Evolutionary conservation across 2,888 invertebrate genomes (phyloP).

Genomic region (Platycheirus rosarum): DNA sequence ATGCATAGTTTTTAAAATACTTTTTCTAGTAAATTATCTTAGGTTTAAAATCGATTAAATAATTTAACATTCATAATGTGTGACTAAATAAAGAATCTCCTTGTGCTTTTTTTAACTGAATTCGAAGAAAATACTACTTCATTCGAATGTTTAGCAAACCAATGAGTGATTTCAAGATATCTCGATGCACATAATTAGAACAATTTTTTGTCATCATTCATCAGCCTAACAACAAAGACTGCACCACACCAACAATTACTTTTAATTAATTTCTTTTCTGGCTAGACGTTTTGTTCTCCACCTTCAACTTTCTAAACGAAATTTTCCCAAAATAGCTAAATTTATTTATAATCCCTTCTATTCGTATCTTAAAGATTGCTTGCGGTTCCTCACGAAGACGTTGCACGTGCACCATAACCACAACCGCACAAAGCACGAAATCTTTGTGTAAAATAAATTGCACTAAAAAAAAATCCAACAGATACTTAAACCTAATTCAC

Average conservation of each 20-base stretch:
- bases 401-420: conserved; percentile 22
- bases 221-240: background rate
- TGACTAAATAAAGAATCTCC: too few species aligned
- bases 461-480: conserved; percentile 14
- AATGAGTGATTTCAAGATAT: too few species aligned
- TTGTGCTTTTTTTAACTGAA: too few species aligned
- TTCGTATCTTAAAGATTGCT: background rate
- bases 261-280: background rate
- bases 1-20: too few species aligned
- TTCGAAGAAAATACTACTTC: too few species aligned
- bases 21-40: too few species aligned
- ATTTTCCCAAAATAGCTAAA: background rate
- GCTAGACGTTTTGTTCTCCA: conserved; percentile 3
- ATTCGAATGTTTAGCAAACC: too few species aligned
- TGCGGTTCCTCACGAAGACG: background rate
- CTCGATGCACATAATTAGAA: too few species aligned
- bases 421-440: conserved; percentile 13
- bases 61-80: too few species aligned
- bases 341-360: background rate
- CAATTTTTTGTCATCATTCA: background rate
- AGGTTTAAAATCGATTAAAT: too few species aligned
- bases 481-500: conserved; percentile 30
- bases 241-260: background rate
- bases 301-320: background rate
- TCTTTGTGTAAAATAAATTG: conserved; percentile 13